Evolutionary conservation across 2,113 vertebrate genomes (phyloP), one percentile per base, ranked within the genome.

Genomic region (Polypterus senegalus): DNA sequence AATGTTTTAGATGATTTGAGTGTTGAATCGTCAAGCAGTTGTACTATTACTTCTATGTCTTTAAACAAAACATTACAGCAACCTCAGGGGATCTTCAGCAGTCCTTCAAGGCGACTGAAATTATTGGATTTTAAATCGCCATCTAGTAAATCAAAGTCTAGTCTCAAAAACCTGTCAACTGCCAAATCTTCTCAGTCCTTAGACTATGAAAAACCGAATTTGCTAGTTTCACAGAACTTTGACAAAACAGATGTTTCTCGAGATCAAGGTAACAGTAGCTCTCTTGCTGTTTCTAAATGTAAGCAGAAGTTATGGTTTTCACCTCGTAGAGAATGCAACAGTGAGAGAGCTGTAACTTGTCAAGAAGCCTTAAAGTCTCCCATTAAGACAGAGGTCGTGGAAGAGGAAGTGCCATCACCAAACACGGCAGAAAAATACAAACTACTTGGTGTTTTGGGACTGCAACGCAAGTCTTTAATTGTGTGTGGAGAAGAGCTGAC

Each of bases 91-190:
- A 55, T 62, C n/a, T 73, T 83, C 63, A 63, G 79, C 66, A 88
- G 81, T 60, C 79, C 85, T 53, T 75, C 72, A 3, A 79, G 82
- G 54, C 74, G 84, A 61, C 84, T 88, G 79, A 88, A 88, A 67
- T 82, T 89, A 54, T 81, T 89, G 82, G 85, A 86, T 73, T 89
- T 88, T 48, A 89, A 86, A 70, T 85, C 84, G 44, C 83, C 82
- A 10, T 87, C 83, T 8, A 77, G 64, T 7, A 87, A 89, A 69
- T 83, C 72, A 51, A 73, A 67, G 10, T 8, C 56, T 4, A 58
- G 73, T 49, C 65, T 72, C 49, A 70, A 63, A 54, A 71, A 71
- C 54, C 6, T 71, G 58, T 52, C 68, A 45, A 3, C 62, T 45
- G 43, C 63, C n/a, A 68, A 66, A 8, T 75, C 71, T 57, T 71